Evolutionary conservation across 2,113 vertebrate species (phyloP).

Genomic region (Megalops atlanticus): DNA sequence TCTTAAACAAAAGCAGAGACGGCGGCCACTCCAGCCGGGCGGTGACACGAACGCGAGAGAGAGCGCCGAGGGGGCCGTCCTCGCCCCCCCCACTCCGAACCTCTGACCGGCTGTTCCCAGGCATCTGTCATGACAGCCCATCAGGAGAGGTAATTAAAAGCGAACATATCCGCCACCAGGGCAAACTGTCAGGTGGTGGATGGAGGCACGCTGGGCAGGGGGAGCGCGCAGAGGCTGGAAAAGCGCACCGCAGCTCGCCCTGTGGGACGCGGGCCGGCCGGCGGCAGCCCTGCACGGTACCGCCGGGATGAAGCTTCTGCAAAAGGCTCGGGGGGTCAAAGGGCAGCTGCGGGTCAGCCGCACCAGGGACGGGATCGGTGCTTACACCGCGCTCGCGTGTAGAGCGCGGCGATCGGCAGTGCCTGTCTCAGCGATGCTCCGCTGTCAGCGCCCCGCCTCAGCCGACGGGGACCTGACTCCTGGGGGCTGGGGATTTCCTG

Average conservation of each 20-base stretch:
- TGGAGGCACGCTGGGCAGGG: neutral
- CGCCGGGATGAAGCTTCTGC: too few relatives aligned
- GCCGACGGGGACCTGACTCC: conserved; percentile 45
- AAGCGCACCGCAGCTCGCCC: neutral
- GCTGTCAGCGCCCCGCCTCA: conserved; percentile 44
- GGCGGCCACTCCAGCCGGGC: neutral
- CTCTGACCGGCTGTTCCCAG: neutral
- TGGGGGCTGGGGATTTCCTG: conserved; percentile 47
- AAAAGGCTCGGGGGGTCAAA: too few relatives aligned
- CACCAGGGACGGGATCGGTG: neutral
- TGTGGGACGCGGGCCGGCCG: too few relatives aligned
- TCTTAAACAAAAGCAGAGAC: neutral
- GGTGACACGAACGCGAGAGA: neutral
- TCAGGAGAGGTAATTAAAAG: conserved; percentile 40
- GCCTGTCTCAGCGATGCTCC: neutral
- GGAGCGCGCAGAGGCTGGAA: neutral
- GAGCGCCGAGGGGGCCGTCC: neutral
- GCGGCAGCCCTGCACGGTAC: too few relatives aligned
- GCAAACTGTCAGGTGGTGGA: neutral
- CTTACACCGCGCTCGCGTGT: neutral
- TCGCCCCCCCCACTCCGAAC: neutral
- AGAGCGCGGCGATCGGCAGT: neutral
- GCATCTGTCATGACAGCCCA: conserved; percentile 28
- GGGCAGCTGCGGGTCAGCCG: neutral
- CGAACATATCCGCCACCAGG: conserved; percentile 14